These are phyloP conservation scores for Tamandua tetradactyla DNA, from an alignment of 2,797 vertebrate genomes.

Conservation along the genomic window DNA sequence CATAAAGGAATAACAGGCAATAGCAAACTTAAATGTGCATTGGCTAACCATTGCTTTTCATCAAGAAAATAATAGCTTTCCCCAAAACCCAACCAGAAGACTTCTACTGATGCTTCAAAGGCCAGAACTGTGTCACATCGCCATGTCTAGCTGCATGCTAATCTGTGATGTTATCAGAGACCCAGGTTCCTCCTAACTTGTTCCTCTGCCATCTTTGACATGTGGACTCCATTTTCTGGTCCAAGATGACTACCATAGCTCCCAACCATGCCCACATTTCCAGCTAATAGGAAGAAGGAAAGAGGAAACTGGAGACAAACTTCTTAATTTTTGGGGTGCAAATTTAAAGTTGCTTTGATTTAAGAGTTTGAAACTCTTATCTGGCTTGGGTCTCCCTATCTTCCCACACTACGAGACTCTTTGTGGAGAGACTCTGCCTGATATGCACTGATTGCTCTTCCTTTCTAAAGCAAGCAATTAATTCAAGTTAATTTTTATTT, in stretches of 20 bases:
- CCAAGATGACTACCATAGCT: not conserved
- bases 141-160: not conserved
- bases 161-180: not conserved
- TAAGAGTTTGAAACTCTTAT: not conserved
- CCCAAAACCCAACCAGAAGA: not conserved
- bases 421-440: not conserved
- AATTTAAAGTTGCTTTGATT: not conserved
- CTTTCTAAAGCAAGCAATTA: not conserved
- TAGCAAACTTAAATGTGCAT: not conserved
- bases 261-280: not conserved
- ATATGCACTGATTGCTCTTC: not conserved
- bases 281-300: not conserved
- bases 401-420: not conserved
- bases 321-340: not conserved
- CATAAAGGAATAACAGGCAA: not conserved
- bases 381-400: not conserved
- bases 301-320: not conserved
- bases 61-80: not conserved
- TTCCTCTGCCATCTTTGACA: not conserved
- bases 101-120: not conserved
- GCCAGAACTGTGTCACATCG: not conserved
- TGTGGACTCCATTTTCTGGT: not conserved
- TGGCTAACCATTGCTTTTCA: not conserved
- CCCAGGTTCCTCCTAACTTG: not conserved
- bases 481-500: not conserved